Evolutionary conservation across 2,113 vertebrate species (phyloP).

Genomic region (Furnarius figulus): DNA sequence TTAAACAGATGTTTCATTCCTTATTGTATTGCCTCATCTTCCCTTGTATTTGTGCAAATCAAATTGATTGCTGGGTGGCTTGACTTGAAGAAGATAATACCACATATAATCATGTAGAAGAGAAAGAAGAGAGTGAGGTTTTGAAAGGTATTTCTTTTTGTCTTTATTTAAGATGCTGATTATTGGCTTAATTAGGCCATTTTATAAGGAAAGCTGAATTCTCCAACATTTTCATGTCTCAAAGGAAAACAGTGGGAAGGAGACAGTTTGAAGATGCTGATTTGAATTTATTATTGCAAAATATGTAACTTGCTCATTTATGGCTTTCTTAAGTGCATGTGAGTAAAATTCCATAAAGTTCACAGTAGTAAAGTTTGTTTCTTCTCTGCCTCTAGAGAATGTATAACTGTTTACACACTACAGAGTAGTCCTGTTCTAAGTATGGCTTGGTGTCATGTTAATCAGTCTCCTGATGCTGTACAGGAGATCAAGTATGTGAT

Average conservation of each 20-base stretch:
- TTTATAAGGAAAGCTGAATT: not conserved
- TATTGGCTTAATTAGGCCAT: not conserved
- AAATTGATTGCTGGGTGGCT: not conserved
- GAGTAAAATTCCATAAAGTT: not conserved
- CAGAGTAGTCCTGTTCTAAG: not conserved
- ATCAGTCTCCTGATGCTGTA: not conserved
- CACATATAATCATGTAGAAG: not conserved
- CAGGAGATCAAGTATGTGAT: not conserved
- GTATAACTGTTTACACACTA: not conserved
- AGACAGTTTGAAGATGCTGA: not conserved
- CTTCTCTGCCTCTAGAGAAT: not conserved
- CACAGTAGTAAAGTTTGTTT: not conserved
- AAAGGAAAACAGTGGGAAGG: not conserved
- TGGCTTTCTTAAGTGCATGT: not conserved
- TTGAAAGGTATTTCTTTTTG: not conserved
- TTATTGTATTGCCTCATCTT: not conserved
- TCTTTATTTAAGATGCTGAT: not conserved
- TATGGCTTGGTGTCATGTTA: not conserved
- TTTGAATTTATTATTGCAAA: not conserved
- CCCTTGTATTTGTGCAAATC: not conserved
- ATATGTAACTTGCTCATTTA: not conserved
- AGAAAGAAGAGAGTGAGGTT: not conserved
- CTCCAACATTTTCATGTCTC: not conserved
- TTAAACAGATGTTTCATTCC: not conserved
- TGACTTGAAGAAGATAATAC: not conserved